Evolutionary conservation across 1,140 invertebrate species (phyloP).

Genomic region (Ceratosolen fusciceps): DNA sequence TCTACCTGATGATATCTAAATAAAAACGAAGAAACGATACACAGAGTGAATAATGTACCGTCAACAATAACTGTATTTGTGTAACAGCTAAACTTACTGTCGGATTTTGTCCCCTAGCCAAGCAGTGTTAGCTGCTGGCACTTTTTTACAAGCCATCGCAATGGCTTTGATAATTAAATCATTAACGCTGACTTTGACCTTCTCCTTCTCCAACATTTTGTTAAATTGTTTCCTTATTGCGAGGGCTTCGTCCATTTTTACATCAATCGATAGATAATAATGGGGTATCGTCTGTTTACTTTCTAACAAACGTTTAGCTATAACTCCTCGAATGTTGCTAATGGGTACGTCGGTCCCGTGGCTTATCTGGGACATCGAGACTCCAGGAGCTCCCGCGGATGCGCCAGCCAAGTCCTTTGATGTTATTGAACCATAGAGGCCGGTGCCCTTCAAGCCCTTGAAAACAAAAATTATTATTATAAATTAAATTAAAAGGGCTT

Average conservation of each 20-base stretch:
- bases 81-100: conserved; percentile 78
- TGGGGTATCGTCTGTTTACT: conserved; percentile 97
- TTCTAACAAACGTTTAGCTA: conserved; percentile 91
- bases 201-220: conserved; percentile 85
- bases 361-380: conserved; percentile 57
- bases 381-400: conserved; percentile 64
- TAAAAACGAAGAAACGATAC: conserved; percentile 44
- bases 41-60: background rate
- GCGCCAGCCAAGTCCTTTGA: conserved; percentile 84
- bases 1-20: conserved; percentile 89
- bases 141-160: conserved; percentile 90
- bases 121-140: conserved; percentile 95
- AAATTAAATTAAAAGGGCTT: background rate
- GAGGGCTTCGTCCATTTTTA: conserved; percentile 85
- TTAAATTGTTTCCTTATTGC: conserved; percentile 80
- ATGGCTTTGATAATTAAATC: conserved; percentile 98
- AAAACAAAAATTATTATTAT: too few species aligned
- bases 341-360: conserved; percentile 87
- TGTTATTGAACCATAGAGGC: conserved; percentile 90
- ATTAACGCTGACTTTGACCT: conserved; percentile 92
- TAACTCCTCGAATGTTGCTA: conserved; percentile 88
- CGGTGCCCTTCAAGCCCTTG: conserved; percentile 82
- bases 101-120: conserved; percentile 97
- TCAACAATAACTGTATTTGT: background rate
- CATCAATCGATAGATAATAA: conserved; percentile 93